These are phyloP conservation scores for Arrhamphus sclerolepis DNA, from an alignment of 2,797 vertebrate species.

Conservation along the genomic window DNA sequence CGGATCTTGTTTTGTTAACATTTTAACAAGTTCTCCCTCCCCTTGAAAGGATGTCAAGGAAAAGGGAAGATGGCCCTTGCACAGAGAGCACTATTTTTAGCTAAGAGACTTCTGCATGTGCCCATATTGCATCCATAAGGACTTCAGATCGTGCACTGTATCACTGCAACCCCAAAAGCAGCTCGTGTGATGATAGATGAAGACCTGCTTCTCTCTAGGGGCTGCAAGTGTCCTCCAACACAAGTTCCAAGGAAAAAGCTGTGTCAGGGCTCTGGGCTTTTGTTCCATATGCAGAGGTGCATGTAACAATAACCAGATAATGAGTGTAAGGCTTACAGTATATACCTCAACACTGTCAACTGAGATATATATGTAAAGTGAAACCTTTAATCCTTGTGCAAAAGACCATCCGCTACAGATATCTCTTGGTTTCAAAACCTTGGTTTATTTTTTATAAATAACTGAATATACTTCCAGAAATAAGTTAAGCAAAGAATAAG, in stretches of 20 bases:
- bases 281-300: conserved; percentile 27
- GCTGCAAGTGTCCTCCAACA: conserved; percentile 65
- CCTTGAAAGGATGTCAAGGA: conserved; percentile 55
- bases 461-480: conserved; percentile 34
- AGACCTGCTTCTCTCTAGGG: conserved; percentile 61
- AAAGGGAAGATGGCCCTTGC: conserved; percentile 55
- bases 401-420: conserved; percentile 12
- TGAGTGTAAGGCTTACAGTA: not conserved
- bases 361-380: conserved; percentile 18
- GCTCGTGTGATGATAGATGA: conserved; percentile 68
- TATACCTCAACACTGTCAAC: conserved; percentile 3
- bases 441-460: too few relatives aligned
- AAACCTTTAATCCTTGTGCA: conserved; percentile 24
- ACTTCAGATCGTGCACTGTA: conserved; percentile 57
- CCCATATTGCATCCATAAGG: conserved; percentile 55
- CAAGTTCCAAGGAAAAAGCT: conserved; percentile 50
- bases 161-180: conserved; percentile 60
- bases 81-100: conserved; percentile 78
- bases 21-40: conserved; percentile 48
- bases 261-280: conserved; percentile 34
- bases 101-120: conserved; percentile 65
- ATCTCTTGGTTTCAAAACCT: too few relatives aligned
- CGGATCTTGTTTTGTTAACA: conserved; percentile 48
- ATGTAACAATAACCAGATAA: conserved; percentile 18
- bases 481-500: conserved; percentile 31